Base-by-base conservation (phyloP, 2,113 vertebrate species). In the Catharus bicknelli region DNA sequence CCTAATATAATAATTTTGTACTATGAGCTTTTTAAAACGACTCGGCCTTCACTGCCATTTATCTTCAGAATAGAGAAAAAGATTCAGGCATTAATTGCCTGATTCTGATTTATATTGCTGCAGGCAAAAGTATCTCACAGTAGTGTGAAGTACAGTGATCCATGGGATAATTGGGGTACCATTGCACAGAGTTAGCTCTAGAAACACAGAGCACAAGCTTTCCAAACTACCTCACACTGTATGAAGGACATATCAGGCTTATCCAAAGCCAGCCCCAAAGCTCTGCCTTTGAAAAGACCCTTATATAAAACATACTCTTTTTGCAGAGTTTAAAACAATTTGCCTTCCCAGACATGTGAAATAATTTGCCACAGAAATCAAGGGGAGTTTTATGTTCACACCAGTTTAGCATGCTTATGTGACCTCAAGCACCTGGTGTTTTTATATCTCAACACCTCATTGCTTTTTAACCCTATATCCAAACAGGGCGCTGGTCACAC, bases 1-100 rank as follows among this genome's bases (percentile, higher is more conserved):
- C 59, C 63, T 94, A 90, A 87, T 79, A 58, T 9, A 80, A 92
- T 87, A 10, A 92, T 85, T 92, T 93, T 57, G 16, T 73, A 83
- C 3, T 0, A 88, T 43, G 82, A 94, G 70, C 43, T 83, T 87
- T 94, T 80, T 73, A 89, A 87, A 91, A 20, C 40, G 48, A 58
- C 66, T 73, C 5, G 2, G 51, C 57, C 34, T 92, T 89, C 55
- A 40, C 19, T 83, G 27, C 7, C 11, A 1, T 76, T 90, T 88
- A 45, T 83, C 59, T 88, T 81, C 30, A 73, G 64, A 93, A 61
- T 2, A 88, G 36, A 82, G 45, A 73, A 88, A 79, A 81, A 73
- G 11, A 62, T 58, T 79, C 63, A 25, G 55, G 13, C 40, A 11
- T 50, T 25, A 82, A 75, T 61, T 73, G 40, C 59, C 36, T 34